Conservation (phyloP, 1,140 invertebrate genomes). For the Euschistus heros region DNA sequence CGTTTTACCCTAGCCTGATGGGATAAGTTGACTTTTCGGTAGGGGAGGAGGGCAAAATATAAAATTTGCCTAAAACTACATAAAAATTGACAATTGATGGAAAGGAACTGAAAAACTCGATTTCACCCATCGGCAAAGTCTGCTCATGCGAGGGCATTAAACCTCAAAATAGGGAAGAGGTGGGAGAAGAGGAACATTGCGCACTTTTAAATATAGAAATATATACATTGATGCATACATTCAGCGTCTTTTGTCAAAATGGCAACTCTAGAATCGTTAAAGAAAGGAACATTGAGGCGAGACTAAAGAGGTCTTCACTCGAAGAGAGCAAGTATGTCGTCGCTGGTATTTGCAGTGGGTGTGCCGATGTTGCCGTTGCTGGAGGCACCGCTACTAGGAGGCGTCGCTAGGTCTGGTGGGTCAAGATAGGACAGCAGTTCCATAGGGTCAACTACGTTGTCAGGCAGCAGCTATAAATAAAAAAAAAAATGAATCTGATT, state of each 20-base stretch:
- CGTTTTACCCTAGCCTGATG: slow-evolving; percentile 8
- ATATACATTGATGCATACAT: slow-evolving; percentile 6
- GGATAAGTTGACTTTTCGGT: not conserved
- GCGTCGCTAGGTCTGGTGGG: slow-evolving; percentile 75
- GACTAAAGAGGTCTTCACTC: slow-evolving; percentile 57
- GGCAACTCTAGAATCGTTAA: slow-evolving; percentile 4
- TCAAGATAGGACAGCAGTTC: slow-evolving; percentile 85
- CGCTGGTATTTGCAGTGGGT: slow-evolving; percentile 49
- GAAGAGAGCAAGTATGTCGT: slow-evolving; percentile 76
- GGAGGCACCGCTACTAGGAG: slow-evolving; percentile 74
- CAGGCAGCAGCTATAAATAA: slow-evolving; percentile 66
- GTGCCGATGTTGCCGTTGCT: slow-evolving; percentile 47
- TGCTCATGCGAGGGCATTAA: not conserved
- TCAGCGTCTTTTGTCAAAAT: slow-evolving; percentile 8
- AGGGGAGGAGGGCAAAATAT: slow-evolving; percentile 5
- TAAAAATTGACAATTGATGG: slow-evolving; percentile 15
- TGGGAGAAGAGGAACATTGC: slow-evolving; percentile 10
- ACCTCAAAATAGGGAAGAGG: slow-evolving; percentile 4
- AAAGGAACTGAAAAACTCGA: slow-evolving; percentile 12
- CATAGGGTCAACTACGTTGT: slow-evolving; percentile 84
- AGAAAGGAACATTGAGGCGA: slow-evolving; percentile 31
- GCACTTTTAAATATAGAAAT: slow-evolving; percentile 12
- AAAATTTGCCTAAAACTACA: slow-evolving; percentile 14
- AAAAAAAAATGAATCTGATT: too few relatives aligned
- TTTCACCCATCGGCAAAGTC: not conserved